Percentiles rank a stretch among this genome's conserved stretches.
These are phyloP conservation scores for Microctenopoma lineatum DNA, from an alignment of 2,797 vertebrate species.

Conservation along the genomic window DNA sequence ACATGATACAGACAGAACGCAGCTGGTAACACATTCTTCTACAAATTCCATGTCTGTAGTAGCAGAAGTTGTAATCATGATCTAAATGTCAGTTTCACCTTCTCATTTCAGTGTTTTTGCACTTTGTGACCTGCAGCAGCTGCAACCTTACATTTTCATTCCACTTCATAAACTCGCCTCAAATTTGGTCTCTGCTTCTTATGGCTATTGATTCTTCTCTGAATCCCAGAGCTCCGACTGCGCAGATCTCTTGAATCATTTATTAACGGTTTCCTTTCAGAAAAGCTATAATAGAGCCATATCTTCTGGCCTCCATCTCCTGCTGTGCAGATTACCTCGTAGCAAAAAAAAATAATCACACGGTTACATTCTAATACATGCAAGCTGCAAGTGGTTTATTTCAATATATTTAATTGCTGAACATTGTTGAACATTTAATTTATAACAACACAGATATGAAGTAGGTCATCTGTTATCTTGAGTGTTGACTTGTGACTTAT, in stretches of 20 bases:
- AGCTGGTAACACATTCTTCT: too few relatives aligned
- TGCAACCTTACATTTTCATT: background rate
- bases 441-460: too few relatives aligned
- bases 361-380: too few relatives aligned
- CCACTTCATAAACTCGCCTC: background rate
- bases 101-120: background rate
- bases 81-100: too few relatives aligned
- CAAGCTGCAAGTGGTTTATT: too few relatives aligned
- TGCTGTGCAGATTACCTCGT: background rate
- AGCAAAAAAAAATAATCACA: background rate
- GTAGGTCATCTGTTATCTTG: too few relatives aligned
- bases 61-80: too few relatives aligned
- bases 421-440: too few relatives aligned
- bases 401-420: too few relatives aligned
- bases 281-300: background rate
- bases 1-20: background rate
- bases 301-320: background rate
- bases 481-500: too few relatives aligned
- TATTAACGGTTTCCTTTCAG: slow-evolving; percentile 41
- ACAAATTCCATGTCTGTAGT: background rate
- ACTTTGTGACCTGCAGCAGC: background rate
- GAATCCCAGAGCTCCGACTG: slow-evolving; percentile 19
- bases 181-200: slow-evolving; percentile 16
- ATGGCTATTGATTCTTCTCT: slow-evolving; percentile 42
- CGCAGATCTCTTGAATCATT: slow-evolving; percentile 55